These are phyloP conservation scores for Dryobates pubescens DNA, from an alignment of 2,797 vertebrate species.

Conservation along the genomic window DNA sequence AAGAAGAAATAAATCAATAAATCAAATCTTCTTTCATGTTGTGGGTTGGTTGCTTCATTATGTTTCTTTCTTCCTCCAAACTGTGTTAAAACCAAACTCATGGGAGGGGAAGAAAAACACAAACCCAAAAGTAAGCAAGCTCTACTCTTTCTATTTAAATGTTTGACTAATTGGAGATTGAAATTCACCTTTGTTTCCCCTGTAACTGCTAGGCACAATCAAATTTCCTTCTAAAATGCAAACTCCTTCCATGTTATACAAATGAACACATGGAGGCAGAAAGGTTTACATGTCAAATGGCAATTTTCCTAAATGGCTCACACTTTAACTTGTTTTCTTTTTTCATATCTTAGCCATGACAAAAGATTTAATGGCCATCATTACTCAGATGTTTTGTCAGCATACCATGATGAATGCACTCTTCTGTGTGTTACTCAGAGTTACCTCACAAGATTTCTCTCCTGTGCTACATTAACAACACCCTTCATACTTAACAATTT, in stretches of 20 bases:
- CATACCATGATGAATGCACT: slow-evolving; percentile 61
- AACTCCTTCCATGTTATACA: background rate
- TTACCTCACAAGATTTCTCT: slow-evolving; percentile 62
- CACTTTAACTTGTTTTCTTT: slow-evolving; percentile 58
- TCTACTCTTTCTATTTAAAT: background rate
- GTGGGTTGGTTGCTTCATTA: fast-evolving
- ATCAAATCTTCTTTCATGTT: background rate
- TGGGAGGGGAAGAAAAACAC: fast-evolving
- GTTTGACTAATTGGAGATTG: background rate
- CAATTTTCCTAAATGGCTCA: slow-evolving; percentile 42
- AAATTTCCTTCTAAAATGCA: slow-evolving; percentile 7
- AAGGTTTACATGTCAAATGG: slow-evolving; percentile 59
- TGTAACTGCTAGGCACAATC: background rate
- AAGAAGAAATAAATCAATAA: background rate
- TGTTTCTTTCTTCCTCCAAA: background rate
- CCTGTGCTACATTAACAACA: slow-evolving; percentile 61
- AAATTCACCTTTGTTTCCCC: background rate
- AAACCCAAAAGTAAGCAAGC: background rate
- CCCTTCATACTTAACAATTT: slow-evolving; percentile 57
- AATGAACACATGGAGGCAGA: background rate
- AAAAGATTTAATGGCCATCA: slow-evolving; percentile 66
- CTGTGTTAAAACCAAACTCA: background rate
- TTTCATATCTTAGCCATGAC: slow-evolving; percentile 43
- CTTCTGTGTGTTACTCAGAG: slow-evolving; percentile 41
- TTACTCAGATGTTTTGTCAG: slow-evolving; percentile 72